Conservation (phyloP, 2,888 invertebrate species). For the Fragum fragum region DNA sequence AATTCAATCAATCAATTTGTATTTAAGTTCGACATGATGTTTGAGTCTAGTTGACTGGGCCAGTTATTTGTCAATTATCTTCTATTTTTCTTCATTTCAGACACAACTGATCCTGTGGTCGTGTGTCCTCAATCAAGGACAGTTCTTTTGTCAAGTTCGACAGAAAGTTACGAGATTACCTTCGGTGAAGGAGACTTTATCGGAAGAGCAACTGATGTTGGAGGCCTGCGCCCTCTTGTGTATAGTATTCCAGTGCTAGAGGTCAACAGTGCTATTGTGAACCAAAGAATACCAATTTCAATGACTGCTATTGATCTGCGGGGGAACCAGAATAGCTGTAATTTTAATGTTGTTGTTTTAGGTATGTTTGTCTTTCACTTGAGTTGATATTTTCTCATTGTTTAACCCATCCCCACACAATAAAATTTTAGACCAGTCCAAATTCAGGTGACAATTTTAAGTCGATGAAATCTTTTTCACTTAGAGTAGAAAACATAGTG, state of each 20-base stretch:
- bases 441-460: too few species aligned
- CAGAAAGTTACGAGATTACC: background rate
- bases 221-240: background rate
- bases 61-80: too few species aligned
- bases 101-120: conserved; percentile 30
- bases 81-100: conserved; percentile 27
- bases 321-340: conserved; percentile 92
- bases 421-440: too few species aligned
- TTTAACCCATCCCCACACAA: too few species aligned
- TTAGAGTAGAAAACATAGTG: too few species aligned
- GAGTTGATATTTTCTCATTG: too few species aligned
- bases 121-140: conserved; percentile 27
- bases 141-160: background rate
- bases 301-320: conserved; percentile 25
- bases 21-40: too few species aligned
- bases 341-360: conserved; percentile 92
- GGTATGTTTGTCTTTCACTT: conserved; percentile 67
- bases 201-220: background rate
- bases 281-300: background rate
- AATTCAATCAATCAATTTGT: too few species aligned
- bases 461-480: too few species aligned
- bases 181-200: conserved; percentile 6
- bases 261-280: background rate
- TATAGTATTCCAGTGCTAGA: background rate
- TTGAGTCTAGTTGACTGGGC: too few species aligned